These are phyloP conservation scores for Caiman crocodilus DNA, from an alignment of 2,797 vertebrate species.

Conservation along the genomic window DNA sequence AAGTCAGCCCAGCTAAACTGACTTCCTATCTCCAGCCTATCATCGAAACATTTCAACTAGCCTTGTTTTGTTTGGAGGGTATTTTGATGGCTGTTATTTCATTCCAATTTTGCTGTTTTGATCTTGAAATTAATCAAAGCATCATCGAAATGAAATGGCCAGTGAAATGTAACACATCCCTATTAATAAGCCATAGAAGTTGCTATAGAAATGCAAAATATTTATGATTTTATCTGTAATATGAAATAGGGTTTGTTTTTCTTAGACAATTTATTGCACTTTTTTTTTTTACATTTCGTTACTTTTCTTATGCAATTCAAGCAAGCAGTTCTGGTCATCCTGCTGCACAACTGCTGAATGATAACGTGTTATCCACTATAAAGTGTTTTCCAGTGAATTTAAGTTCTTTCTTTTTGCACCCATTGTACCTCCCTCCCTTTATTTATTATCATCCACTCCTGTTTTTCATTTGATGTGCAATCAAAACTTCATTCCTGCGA, in stretches of 20 bases:
- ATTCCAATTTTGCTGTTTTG: no score
- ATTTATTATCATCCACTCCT: neutral
- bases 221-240: neutral
- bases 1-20: no score
- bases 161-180: no score
- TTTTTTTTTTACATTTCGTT: neutral
- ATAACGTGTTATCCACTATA: accelerated
- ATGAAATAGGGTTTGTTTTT: neutral
- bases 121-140: no score
- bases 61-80: no score
- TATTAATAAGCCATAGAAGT: no score
- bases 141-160: no score
- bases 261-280: neutral
- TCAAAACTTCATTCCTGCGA: neutral
- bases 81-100: no score
- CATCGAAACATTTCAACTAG: no score
- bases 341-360: accelerated
- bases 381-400: accelerated
- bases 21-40: no score
- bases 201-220: neutral
- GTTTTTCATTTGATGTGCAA: accelerated
- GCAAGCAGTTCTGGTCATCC: neutral
- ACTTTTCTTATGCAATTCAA: neutral
- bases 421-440: neutral
- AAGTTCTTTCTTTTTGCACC: neutral